A percentile compares a stretch with the other conserved stretches of the same genome.
Conservation (phyloP, 2,888 invertebrate species). For the Acanthoscelides obtectus region DNA sequence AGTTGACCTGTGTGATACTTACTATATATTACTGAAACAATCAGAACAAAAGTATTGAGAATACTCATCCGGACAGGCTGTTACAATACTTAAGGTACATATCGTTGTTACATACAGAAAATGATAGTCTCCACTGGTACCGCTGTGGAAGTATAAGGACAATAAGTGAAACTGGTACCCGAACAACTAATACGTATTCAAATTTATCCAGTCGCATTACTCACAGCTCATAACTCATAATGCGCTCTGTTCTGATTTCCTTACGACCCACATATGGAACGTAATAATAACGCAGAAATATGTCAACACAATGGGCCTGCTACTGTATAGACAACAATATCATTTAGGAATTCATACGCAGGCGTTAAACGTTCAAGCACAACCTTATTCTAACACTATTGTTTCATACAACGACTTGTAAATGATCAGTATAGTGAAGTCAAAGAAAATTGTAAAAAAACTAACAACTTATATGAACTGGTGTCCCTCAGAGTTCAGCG, state of each 20-base stretch:
- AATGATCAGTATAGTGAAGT: no score
- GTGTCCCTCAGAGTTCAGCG: no score
- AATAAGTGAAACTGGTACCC: background rate
- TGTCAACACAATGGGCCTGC: background rate
- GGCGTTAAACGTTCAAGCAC: background rate
- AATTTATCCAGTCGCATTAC: background rate
- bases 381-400: background rate
- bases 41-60: no score
- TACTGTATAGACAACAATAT: background rate
- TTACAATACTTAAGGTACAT: no score
- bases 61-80: no score
- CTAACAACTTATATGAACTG: no score
- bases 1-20: no score
- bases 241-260: background rate
- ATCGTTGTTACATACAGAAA: no score
- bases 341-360: background rate
- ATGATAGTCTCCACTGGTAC: background rate
- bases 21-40: no score
- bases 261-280: background rate
- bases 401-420: background rate
- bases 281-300: background rate
- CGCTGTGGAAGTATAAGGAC: background rate
- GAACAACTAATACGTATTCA: background rate
- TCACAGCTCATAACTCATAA: background rate
- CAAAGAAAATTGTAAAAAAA: no score